These are phyloP conservation scores for Discoglossus pictus DNA, from an alignment of 2,797 vertebrate genomes.

Conservation along the genomic window DNA sequence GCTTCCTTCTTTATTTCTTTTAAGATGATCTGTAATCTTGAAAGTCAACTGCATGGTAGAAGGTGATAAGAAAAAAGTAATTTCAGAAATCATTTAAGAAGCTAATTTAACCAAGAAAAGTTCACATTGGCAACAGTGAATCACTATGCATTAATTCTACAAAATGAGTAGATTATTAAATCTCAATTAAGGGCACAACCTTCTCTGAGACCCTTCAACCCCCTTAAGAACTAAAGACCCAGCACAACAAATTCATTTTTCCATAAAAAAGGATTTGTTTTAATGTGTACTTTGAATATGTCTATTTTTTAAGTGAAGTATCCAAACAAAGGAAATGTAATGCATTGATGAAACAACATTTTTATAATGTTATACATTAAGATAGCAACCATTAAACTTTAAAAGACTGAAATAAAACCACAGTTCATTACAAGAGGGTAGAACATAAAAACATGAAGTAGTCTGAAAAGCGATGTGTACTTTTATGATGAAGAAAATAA, in stretches of 20 bases:
- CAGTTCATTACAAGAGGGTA: no score
- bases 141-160: conserved; percentile 35
- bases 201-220: conserved; percentile 16
- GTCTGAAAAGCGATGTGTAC: no score
- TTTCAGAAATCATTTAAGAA: conserved; percentile 47
- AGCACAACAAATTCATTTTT: neutral
- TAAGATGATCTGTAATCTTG: conserved; percentile 49
- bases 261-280: no score
- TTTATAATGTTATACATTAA: no score
- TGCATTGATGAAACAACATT: no score
- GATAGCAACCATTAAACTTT: no score
- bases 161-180: conserved; percentile 35
- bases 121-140: conserved; percentile 24
- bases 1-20: conserved; percentile 37
- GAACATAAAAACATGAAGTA: no score
- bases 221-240: neutral
- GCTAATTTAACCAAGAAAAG: conserved; percentile 41
- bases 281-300: no score
- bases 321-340: no score
- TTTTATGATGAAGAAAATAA: no score
- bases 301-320: no score
- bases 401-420: no score
- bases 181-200: conserved; percentile 38
- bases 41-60: conserved; percentile 49
- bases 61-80: conserved; percentile 49